These are phyloP conservation scores for Lonchura striata DNA, from an alignment of 2,113 vertebrate genomes.

Conservation along the genomic window DNA sequence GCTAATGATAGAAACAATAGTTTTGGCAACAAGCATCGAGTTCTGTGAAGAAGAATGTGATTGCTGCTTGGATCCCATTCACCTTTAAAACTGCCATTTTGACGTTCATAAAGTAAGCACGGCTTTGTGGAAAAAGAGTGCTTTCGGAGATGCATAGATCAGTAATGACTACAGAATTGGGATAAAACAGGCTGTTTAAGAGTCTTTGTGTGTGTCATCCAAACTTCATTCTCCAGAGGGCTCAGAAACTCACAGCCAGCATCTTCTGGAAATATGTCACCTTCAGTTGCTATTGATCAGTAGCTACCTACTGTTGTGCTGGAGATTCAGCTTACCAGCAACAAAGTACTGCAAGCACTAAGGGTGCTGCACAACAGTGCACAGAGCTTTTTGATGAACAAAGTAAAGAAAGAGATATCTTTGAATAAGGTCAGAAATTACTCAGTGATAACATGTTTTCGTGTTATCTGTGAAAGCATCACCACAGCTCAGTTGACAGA, in stretches of 20 bases:
- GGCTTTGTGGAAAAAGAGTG: background rate
- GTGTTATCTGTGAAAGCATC: conserved; percentile 30
- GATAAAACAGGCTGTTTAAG: conserved; percentile 28
- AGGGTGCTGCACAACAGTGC: background rate
- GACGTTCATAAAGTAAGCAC: background rate
- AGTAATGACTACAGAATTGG: background rate
- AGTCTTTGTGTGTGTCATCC: conserved; percentile 4
- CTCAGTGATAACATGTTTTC: conserved; percentile 32
- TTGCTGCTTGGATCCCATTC: conserved; percentile 1
- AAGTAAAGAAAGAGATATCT: conserved; percentile 3
- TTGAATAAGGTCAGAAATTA: conserved; percentile 53
- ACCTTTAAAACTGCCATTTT: conserved; percentile 10
- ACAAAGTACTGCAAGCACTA: background rate
- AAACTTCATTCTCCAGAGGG: background rate
- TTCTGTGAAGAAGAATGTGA: background rate
- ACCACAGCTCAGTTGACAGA: conserved; percentile 1
- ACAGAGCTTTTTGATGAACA: conserved; percentile 25
- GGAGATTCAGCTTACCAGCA: conserved; percentile 21
- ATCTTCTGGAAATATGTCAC: background rate
- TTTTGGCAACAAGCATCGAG: background rate
- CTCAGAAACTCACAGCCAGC: background rate
- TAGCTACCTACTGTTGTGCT: conserved; percentile 18
- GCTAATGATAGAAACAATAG: conserved; percentile 39
- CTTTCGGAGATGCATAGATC: background rate
- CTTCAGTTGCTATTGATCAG: conserved; percentile 24